A percentile compares a stretch with the other conserved stretches of the same genome.
Evolutionary conservation across 2,797 vertebrate genomes (phyloP).

Genomic region (Myotis findleyi): DNA sequence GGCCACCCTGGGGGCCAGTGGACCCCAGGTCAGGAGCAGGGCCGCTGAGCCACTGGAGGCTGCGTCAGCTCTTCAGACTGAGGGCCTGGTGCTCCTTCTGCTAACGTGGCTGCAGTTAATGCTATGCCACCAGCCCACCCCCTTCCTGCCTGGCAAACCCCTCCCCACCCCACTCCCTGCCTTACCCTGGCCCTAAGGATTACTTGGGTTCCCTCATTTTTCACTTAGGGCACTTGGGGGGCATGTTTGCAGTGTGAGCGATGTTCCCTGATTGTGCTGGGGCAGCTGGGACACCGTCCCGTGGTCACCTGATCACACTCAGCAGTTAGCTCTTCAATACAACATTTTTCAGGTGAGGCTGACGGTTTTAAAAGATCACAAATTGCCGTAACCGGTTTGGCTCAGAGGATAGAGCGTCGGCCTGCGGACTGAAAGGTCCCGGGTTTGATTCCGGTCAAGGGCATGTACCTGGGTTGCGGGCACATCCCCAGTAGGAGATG

Average conservation of each 20-base stretch:
- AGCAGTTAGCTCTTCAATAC: constrained; percentile 84
- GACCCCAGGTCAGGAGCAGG: constrained; percentile 83
- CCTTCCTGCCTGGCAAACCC: background rate
- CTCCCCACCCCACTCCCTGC: constrained; percentile 58
- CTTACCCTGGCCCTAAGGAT: constrained; percentile 85
- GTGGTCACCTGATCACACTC: constrained; percentile 86
- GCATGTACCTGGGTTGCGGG: too few species aligned
- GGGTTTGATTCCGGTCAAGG: too few species aligned
- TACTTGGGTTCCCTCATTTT: constrained; percentile 84
- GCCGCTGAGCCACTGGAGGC: constrained; percentile 87
- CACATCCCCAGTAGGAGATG: too few species aligned
- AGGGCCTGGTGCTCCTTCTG: constrained; percentile 85
- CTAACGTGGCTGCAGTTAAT: constrained; percentile 80
- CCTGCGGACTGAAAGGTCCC: too few species aligned
- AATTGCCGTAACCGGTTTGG: background rate
- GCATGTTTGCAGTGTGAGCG: constrained; percentile 83
- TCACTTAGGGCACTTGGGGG: constrained; percentile 87
- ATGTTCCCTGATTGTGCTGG: constrained; percentile 79
- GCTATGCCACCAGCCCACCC: constrained; percentile 21
- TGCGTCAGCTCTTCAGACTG: constrained; percentile 94
- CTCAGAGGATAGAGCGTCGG: too few species aligned
- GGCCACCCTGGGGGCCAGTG: constrained; percentile 76
- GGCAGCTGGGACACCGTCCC: constrained; percentile 83
- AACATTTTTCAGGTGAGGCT: constrained; percentile 82
- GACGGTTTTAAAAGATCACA: constrained; percentile 85